Evolutionary conservation across 2,113 vertebrate genomes (phyloP).

Genomic region (Phoenicopterus ruber): DNA sequence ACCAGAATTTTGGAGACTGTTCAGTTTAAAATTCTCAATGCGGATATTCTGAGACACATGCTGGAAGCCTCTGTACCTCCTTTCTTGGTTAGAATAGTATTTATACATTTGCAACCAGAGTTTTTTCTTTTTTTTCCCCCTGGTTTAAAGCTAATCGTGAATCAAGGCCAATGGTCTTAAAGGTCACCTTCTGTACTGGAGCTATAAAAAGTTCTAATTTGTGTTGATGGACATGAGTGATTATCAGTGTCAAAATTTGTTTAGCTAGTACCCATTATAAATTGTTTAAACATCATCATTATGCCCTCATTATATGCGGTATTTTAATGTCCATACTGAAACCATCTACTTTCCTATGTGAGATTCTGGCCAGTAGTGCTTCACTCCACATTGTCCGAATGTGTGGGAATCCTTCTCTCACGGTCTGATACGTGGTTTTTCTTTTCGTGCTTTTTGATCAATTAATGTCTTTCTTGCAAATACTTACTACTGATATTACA

Average conservation of each 20-base stretch:
- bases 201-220: conserved; percentile 58
- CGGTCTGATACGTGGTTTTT: background rate
- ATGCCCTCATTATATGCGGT: background rate
- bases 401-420: background rate
- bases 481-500: background rate
- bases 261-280: conserved; percentile 21
- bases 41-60: background rate
- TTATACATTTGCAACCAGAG: background rate
- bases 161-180: conserved; percentile 48
- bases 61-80: background rate
- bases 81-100: background rate
- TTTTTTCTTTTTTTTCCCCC: background rate
- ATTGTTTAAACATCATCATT: conserved; percentile 3
- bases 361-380: background rate
- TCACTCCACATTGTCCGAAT: background rate
- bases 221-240: conserved; percentile 51
- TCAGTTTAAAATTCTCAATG: background rate
- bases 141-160: background rate
- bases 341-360: background rate
- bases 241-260: conserved; percentile 54
- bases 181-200: conserved; percentile 58
- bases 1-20: background rate
- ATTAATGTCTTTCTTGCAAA: background rate
- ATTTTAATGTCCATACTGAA: background rate
- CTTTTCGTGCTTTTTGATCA: background rate